Percentiles rank a stretch among this genome's conserved stretches.
These are phyloP conservation scores for Dryomyza anilis DNA, from an alignment of 2,888 invertebrate species.

Conservation along the genomic window DNA sequence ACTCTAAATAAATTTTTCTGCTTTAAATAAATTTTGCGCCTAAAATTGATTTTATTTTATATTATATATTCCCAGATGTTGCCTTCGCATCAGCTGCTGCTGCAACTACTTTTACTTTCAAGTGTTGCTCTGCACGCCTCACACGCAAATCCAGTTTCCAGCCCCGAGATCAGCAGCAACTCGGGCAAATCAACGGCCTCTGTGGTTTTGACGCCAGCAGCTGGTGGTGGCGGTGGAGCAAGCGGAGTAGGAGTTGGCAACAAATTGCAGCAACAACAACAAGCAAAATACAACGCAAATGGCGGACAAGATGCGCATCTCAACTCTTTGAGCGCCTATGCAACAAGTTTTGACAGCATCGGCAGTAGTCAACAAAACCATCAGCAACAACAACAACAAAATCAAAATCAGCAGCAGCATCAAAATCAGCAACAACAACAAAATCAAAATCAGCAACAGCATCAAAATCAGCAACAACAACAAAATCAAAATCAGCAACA, in stretches of 20 bases:
- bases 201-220: conserved; percentile 29
- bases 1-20: neutral
- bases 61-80: conserved; percentile 13
- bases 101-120: conserved; percentile 32
- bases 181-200: conserved; percentile 37
- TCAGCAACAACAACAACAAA: conserved; percentile 10
- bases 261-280: conserved; percentile 36
- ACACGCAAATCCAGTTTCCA: conserved; percentile 45
- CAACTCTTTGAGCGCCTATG: conserved; percentile 55
- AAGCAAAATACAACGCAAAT: conserved; percentile 29
- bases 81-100: conserved; percentile 28
- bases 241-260: too few relatives aligned
- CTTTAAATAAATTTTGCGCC: neutral
- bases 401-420: conserved; percentile 36
- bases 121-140: conserved; percentile 24
- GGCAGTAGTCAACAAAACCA: conserved; percentile 30
- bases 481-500: conserved; percentile 19
- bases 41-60: neutral
- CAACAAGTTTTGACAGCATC: conserved; percentile 49
- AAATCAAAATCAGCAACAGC: conserved; percentile 36
- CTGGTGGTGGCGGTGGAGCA: neutral
- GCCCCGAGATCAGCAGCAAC: conserved; percentile 49
- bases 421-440: conserved; percentile 32
- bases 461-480: conserved; percentile 33
- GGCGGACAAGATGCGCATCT: conserved; percentile 50